Evolutionary conservation across 2,797 vertebrate species (phyloP).

Genomic region (Paratrypauchen microcephalus): DNA sequence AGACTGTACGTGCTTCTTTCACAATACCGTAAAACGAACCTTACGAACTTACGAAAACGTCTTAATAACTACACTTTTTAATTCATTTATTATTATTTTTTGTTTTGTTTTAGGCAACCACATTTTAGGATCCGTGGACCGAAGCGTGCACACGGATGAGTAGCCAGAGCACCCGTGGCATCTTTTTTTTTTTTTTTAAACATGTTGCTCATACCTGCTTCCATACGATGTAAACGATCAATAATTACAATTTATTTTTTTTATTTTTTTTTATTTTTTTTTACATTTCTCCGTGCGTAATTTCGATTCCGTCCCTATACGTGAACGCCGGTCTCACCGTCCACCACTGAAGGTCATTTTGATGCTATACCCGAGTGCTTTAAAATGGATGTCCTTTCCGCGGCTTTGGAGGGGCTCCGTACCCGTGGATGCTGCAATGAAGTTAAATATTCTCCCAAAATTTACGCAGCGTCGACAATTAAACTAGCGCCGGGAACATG

Average conservation of each 20-base stretch:
- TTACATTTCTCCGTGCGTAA: background rate
- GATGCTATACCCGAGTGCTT: conserved; percentile 35
- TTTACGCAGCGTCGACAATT: background rate
- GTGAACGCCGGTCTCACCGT: conserved; percentile 58
- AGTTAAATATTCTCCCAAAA: conserved; percentile 13
- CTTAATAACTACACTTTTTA: conserved; percentile 29
- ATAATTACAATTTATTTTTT: too few species aligned
- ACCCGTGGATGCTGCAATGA: conserved; percentile 21
- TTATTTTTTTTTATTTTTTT: too few species aligned
- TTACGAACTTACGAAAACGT: conserved; percentile 25
- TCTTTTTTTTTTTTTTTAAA: conserved; percentile 11
- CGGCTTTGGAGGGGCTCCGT: conserved; percentile 1
- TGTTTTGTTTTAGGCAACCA: conserved; percentile 47
- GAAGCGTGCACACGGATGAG: conserved; percentile 54
- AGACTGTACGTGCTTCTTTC: conserved; percentile 26
- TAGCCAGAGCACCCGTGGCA: conserved; percentile 52
- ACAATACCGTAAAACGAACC: conserved; percentile 12
- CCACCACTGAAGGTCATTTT: conserved; percentile 78
- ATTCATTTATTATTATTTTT: too few species aligned
- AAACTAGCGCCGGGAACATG: background rate
- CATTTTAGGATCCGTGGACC: conserved; percentile 54
- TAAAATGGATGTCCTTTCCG: conserved; percentile 59
- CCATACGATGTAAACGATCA: too few species aligned
- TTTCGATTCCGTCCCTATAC: conserved; percentile 27
- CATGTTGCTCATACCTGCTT: background rate